Conservation (phyloP, 2,888 invertebrate species). For the Melanostoma scalare region DNA sequence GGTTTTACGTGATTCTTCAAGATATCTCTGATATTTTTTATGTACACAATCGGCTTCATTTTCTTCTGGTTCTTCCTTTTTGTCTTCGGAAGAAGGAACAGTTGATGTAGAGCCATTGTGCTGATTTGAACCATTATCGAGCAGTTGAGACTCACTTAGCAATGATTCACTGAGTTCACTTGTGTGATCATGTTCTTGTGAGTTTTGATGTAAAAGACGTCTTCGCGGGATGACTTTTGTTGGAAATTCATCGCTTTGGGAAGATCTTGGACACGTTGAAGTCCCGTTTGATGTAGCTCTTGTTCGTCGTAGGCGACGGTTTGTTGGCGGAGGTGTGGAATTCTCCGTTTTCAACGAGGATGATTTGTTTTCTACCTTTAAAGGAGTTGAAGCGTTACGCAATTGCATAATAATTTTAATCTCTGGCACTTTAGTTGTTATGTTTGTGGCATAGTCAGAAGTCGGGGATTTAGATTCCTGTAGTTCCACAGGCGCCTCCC, state of each 20-base stretch:
- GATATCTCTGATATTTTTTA: slow-evolving; percentile 75
- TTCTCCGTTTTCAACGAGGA: slow-evolving; percentile 49
- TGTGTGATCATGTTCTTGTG: slow-evolving; percentile 21
- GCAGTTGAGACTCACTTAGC: slow-evolving; percentile 38
- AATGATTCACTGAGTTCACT: slow-evolving; percentile 59
- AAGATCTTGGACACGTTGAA: slow-evolving; percentile 73
- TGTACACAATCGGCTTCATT: slow-evolving; percentile 46
- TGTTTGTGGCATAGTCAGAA: not conserved
- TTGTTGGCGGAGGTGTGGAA: slow-evolving; percentile 45
- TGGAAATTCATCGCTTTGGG: slow-evolving; percentile 69
- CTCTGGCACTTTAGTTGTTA: slow-evolving; percentile 59
- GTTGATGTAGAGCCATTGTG: slow-evolving; percentile 55
- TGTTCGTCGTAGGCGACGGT: slow-evolving; percentile 52
- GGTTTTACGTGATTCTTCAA: slow-evolving; percentile 77
- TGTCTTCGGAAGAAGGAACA: slow-evolving; percentile 46
- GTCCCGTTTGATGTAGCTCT: slow-evolving; percentile 69
- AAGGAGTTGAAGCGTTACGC: slow-evolving; percentile 31
- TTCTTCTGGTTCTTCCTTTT: slow-evolving; percentile 33
- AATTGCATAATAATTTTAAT: slow-evolving; percentile 75
- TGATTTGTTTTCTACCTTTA: slow-evolving; percentile 14
- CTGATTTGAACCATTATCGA: not conserved
- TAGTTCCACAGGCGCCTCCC: slow-evolving; percentile 1
- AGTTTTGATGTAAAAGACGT: slow-evolving; percentile 31
- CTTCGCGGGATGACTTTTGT: slow-evolving; percentile 45
- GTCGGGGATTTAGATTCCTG: not conserved